phyloP scores from a whole-genome alignment of 1,140 invertebrate species.

The Drosophila azteca region DNA sequence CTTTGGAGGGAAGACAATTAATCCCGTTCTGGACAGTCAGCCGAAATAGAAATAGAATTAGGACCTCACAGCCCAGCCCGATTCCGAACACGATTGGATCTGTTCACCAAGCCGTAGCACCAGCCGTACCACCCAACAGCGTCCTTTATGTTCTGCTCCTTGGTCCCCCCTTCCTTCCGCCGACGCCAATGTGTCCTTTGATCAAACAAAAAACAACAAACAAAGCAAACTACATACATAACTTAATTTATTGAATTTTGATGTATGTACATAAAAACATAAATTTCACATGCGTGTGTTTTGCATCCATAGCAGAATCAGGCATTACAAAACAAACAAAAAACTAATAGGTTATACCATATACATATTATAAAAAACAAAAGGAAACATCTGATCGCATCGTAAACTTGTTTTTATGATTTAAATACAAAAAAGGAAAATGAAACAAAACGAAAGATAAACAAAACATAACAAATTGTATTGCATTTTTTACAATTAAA shows the following conservation, averaged over 20 bases:
- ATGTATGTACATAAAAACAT: constrained; percentile 60
- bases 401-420: constrained; percentile 82
- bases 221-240: constrained; percentile 70
- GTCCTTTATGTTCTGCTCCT: constrained; percentile 40
- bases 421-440: constrained; percentile 68
- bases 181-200: constrained; percentile 63
- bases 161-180: constrained; percentile 40
- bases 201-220: constrained; percentile 58
- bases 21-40: constrained; percentile 73
- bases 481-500: constrained; percentile 63
- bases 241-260: constrained; percentile 76
- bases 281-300: constrained; percentile 62
- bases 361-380: constrained; percentile 72
- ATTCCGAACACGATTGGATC: constrained; percentile 12
- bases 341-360: constrained; percentile 79
- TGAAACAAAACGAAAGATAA: constrained; percentile 48
- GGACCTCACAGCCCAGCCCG: constrained; percentile 1
- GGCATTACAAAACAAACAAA: constrained; percentile 72
- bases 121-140: constrained; percentile 14
- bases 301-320: constrained; percentile 67
- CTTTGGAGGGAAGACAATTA: constrained; percentile 90
- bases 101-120: constrained; percentile 24
- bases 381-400: constrained; percentile 62
- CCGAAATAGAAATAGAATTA: constrained; percentile 64
- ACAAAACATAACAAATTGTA: constrained; percentile 54